Base-by-base conservation (phyloP, 2,113 vertebrate genomes). In the Eptesicus fuscus region DNA sequence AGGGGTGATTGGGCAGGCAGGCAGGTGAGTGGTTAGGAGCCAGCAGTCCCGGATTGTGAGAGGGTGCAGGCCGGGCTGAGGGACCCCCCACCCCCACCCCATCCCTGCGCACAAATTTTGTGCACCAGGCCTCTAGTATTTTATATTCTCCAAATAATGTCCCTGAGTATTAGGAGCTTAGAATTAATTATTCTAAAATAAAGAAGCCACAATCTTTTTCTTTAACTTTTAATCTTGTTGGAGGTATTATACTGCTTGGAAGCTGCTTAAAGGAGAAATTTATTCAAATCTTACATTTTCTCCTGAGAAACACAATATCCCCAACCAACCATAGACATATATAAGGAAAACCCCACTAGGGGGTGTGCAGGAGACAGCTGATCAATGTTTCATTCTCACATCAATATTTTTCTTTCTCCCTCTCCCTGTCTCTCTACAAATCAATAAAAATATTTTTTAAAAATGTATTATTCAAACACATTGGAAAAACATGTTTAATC, bases 401-500 rank as follows among this genome's bases (percentile, higher is more conserved):
- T 65, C 30, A 65, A 16, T 65, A 14, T 65, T 65, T 65, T 32
- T 32, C 63, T 65, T 65, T 65, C 63, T 65, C 63, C 30, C 63
- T 65, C 63, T 65, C 63, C 30, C 63, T 32, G 5, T 65, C 30
- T 65, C 30, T 63, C 61, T 65, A n/a, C 63, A 65, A 65, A 65
- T 65, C 63, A 65, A 32, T 65, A 65, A 32, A 65, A 65, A n/a
- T 65, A 65, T 65, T 65, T 65, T 65, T 65, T 1, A n/a, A 59
- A 59, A 65, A 67, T 35, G 90, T 17, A 22, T 83, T 88, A 56
- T 88, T 84, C 47, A 76, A 49, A 88, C 42, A 61, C 91, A 61
- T 44, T 76, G n/a, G 42, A 71, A 93, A 94, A 84, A n/a, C 28
- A 10, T 37, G 25, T 94, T 92, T 89, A 53, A 83, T 82, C 67